Conservation (phyloP, 2,113 vertebrate species). For the Garra rufa region DNA sequence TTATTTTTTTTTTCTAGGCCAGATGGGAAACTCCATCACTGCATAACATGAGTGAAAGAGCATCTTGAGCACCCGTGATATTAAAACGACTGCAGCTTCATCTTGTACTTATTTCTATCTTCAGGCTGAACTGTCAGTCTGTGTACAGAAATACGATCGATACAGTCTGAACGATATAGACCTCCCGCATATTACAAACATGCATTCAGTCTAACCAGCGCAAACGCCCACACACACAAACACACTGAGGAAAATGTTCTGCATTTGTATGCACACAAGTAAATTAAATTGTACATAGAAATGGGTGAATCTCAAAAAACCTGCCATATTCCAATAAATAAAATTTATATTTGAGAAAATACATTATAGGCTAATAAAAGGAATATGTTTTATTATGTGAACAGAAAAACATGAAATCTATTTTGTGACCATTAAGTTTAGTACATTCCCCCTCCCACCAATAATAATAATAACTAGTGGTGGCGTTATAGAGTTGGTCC, state of each 20-base stretch:
- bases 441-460: neutral
- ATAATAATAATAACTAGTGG: neutral
- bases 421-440: neutral
- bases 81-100: slow-evolving; percentile 1
- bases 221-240: neutral
- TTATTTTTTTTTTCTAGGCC: neutral
- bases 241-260: neutral
- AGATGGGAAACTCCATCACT: neutral
- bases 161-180: neutral
- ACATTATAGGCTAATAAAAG: too few species aligned
- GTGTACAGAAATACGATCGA: slow-evolving; percentile 6
- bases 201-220: neutral
- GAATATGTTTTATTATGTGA: neutral
- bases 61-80: slow-evolving; percentile 22
- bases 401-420: neutral
- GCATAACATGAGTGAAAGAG: neutral
- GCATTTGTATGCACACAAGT: neutral
- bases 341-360: too few species aligned
- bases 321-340: too few species aligned
- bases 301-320: neutral
- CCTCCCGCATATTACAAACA: slow-evolving; percentile 37
- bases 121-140: slow-evolving; percentile 9
- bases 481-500: too few species aligned
- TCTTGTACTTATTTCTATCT: slow-evolving; percentile 27
- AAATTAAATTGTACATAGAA: neutral